These are phyloP conservation scores for Idaea dimidiata DNA, from an alignment of 2,888 invertebrate species.

Conservation along the genomic window DNA sequence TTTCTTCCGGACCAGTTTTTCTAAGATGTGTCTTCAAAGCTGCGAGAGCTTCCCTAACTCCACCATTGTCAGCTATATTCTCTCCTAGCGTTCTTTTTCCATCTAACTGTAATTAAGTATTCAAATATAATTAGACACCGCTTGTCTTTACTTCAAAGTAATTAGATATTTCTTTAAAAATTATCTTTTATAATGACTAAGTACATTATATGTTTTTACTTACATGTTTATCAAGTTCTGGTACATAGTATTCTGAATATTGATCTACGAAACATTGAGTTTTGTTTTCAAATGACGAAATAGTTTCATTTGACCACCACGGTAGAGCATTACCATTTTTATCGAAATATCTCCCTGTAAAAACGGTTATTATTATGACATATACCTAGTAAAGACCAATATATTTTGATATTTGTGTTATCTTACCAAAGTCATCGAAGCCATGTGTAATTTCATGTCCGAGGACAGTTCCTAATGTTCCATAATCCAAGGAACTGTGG, in stretches of 20 bases:
- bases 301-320: constrained; percentile 93
- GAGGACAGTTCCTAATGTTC: constrained; percentile 88
- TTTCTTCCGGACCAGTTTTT: constrained; percentile 79
- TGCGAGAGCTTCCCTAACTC: constrained; percentile 85
- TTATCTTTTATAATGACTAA: no score
- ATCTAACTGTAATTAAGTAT: constrained; percentile 77
- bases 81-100: constrained; percentile 89
- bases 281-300: constrained; percentile 86
- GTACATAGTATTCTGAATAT: constrained; percentile 85
- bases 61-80: constrained; percentile 92
- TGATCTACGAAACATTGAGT: constrained; percentile 93
- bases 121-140: not conserved
- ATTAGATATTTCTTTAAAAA: no score
- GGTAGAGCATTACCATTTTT: constrained; percentile 91
- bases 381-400: not conserved
- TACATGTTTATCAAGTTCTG: constrained; percentile 83
- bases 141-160: no score
- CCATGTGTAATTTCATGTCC: constrained; percentile 88
- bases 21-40: constrained; percentile 83
- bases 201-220: constrained; percentile 37
- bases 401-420: not conserved
- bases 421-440: constrained; percentile 75
- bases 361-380: not conserved
- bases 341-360: constrained; percentile 89
- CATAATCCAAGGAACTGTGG: constrained; percentile 88